A percentile compares a stretch with the other conserved stretches of the same genome.
These are phyloP conservation scores for Dryobates pubescens DNA, from an alignment of 2,797 vertebrate genomes.

Conservation along the genomic window DNA sequence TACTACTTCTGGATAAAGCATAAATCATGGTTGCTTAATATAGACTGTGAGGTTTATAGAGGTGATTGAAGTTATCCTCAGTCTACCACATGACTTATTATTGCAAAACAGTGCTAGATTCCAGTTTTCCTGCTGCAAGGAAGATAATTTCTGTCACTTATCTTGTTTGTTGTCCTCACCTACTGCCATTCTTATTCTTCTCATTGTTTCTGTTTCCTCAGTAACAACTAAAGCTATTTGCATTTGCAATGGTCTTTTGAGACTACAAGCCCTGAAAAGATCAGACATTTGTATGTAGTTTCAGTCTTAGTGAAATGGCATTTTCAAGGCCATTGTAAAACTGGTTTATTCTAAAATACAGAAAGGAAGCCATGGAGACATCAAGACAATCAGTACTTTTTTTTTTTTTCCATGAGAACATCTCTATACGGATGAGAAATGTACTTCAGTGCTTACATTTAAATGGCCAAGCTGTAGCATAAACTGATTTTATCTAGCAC, in stretches of 20 bases:
- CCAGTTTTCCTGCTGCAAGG: background rate
- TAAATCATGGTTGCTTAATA: background rate
- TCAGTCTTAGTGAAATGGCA: background rate
- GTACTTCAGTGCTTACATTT: background rate
- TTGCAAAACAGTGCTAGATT: background rate
- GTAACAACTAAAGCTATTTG: slow-evolving; percentile 17
- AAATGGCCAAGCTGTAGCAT: background rate
- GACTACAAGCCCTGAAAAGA: background rate
- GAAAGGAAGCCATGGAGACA: background rate
- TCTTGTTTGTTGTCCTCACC: background rate
- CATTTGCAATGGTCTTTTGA: slow-evolving; percentile 28
- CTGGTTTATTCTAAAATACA: background rate
- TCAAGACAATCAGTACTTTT: background rate
- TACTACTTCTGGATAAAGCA: background rate
- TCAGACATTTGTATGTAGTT: background rate
- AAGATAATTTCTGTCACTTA: background rate
- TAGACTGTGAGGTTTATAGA: background rate
- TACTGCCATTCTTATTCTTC: background rate
- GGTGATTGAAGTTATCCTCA: slow-evolving; percentile 32
- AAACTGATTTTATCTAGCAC: background rate
- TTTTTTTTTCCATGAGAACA: background rate
- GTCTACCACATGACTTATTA: slow-evolving; percentile 28
- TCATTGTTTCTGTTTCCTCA: slow-evolving; percentile 27
- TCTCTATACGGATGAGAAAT: background rate
- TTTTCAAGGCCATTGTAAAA: background rate